Base-by-base conservation (phyloP, 2,797 vertebrate genomes). In the Setipinna tenuifilis region DNA sequence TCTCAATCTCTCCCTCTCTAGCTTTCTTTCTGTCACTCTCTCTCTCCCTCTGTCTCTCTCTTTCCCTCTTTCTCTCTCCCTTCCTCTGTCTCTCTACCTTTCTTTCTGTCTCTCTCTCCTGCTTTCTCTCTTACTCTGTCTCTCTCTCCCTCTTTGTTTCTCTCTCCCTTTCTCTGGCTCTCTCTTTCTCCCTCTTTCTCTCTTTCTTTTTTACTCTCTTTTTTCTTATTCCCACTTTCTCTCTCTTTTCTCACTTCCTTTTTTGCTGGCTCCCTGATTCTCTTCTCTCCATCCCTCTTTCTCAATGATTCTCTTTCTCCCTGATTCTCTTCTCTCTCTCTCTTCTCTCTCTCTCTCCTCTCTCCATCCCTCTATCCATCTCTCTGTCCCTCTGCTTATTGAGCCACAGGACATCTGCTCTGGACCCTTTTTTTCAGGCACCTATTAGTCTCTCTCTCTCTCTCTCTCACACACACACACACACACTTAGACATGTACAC, bases 31-130 rank as follows among this genome's bases (percentile, higher is more conserved):
- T 28, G 21, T 59, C 16, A 46, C 84, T 58, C 48, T 84, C 19
- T 35, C 78, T 88, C 83, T 88, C 86, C 87, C 10, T 89, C 83
- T 87, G 84, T 85, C 78, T 86, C 59, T 85, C 84, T 85, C n/a
- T 83, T 31, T 75, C 83, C 88, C 88, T 84, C 82, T 57, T 85
- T 61, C 65, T 84, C 86, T 84, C 59, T 48, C 14, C 5, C 35
- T 41, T 41, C 5, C 35, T 41, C 31, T 85, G 25, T 80, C 44
- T 54, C 28, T 44, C 81, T 85, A 31, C 50, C 81, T 58, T 85
- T 83, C 75, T 59, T 86, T 85, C 84, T 46, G 90, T 83, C 58
- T 86, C 65, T 80, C 35, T 89, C 82, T 85, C 87, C 83, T 41
- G n/a, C 35, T 41, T 5, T 41, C 1, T 41, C 35, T 5, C 31